Base-by-base conservation (phyloP, 2,797 vertebrate species). In the Esox lucius region DNA sequence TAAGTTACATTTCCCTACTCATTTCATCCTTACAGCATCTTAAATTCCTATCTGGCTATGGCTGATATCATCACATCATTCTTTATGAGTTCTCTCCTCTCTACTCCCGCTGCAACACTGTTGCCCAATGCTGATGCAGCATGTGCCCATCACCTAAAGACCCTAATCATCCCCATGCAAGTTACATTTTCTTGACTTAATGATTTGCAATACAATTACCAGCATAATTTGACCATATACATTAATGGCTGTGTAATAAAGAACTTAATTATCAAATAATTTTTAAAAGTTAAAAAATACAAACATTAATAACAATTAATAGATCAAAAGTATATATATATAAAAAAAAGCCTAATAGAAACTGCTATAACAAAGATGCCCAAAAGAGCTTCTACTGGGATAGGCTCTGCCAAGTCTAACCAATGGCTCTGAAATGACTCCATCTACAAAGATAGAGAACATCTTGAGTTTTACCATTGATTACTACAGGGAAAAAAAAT, bases 41-140 rank as follows among this genome's bases (percentile, higher is more conserved):
- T 46, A 31, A 48, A 51, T 51, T 24, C 19, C 69, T 6, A 53
- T 31, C 69, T 53, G 48, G 26, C 69, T 22, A 70, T 28, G 68
- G 68, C 49, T 51, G 26, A 53, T 89, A 68, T 79, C 87, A 87
- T 87, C 85, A 53, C 51, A 33, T 39, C 70, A 70, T 83, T 87
- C 88, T 82, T 73, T 77, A 70, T 86, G 82, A 87, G 75, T 82
- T 83, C 42, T 86, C 75, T 86, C 86, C 83, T 85, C 86, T 9
- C 56, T 89, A 86, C 85, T 68, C 69, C 68, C 87, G 81, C 86
- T 71, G 68, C 31, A 68, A 84, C 86, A 78, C 59, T 84, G 78
- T 75, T 72, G 77, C 81, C 78, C 86, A 75, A 81, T 81, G 81
- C 85, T 86, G 84, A 89, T 80, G 81, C 61, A 64, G 61, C 64